Base-by-base conservation (phyloP, 2,113 vertebrate species). In the Calcarius ornatus region DNA sequence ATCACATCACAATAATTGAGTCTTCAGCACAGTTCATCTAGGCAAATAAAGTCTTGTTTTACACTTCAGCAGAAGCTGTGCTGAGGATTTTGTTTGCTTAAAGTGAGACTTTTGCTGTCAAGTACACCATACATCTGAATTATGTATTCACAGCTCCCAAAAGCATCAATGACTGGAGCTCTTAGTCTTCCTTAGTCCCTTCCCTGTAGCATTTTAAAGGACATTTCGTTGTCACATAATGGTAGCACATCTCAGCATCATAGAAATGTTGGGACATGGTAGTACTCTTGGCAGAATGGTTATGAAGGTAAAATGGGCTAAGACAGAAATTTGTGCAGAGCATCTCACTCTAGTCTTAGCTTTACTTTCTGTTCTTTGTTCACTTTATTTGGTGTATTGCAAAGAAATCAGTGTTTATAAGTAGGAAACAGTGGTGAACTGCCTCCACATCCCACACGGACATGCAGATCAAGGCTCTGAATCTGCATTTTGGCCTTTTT, bases 151-250 rank as follows among this genome's bases (percentile, higher is more conserved):
- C 31, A 82, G 40, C 54, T 95, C 47, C 57, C 50, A 83, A 56
- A 72, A 73, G 24, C 47, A 60, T 60, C 66, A 65, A 42, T 42
- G 50, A 70, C 30, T 31, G 35, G 28, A 93, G 64, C 43, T 81
- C 77, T 92, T 92, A 63, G 42, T 66, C 65, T 94, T 66, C 45
- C 37, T 33, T 13, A 81, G 60, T 30, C 65, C 30, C 15, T 88
- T 85, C 50, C 20, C 57, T 82, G 50, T 60, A 77, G 79, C 28
- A 61, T 89, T 94, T 88, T 57, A 43, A 94, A 90, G 69, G 51
- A 48, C 40, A 50, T 86, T 80, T 86, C 0, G 0, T 22, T 88
- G 56, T 59, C 56, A 37, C 22, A 69, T 50, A 61, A 63, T 78
- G 35, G 59, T 69, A 76, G 63, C 45, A 23, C 10, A 60, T 81